A percentile compares a stretch with the other conserved stretches of the same genome.
Evolutionary conservation across 2,888 invertebrate species (phyloP).

Genomic region (Chaitophorus viminalis): DNA sequence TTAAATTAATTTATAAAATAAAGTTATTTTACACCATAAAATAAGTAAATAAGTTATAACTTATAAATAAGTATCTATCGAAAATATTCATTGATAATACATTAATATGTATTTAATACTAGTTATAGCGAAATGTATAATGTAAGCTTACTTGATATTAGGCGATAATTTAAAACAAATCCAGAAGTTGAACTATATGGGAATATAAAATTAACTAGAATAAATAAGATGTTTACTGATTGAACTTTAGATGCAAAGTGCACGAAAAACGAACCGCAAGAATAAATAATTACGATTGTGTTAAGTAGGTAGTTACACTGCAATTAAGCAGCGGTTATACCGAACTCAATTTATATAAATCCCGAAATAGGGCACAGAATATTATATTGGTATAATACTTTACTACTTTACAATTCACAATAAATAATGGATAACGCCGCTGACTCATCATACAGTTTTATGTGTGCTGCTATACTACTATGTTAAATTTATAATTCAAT

Average conservation of each 20-base stretch:
- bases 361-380: neutral
- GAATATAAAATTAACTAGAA: slow-evolving; percentile 3
- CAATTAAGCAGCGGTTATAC: slow-evolving; percentile 35
- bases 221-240: slow-evolving; percentile 32
- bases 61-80: too few relatives aligned
- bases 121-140: neutral
- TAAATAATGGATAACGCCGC: neutral
- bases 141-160: slow-evolving; percentile 39
- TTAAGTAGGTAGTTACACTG: slow-evolving; percentile 9
- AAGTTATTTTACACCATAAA: too few relatives aligned
- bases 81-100: neutral
- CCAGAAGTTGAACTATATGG: neutral
- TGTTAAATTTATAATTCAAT: neutral
- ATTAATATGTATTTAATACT: neutral
- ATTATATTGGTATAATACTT: neutral
- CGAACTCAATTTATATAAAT: slow-evolving; percentile 12
- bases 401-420: neutral
- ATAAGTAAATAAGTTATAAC: too few relatives aligned
- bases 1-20: too few relatives aligned
- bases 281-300: slow-evolving; percentile 28
- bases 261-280: slow-evolving; percentile 3
- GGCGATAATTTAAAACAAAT: neutral
- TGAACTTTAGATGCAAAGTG: slow-evolving; percentile 46
- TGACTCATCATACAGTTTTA: slow-evolving; percentile 13
- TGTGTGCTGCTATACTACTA: too few relatives aligned